These are phyloP conservation scores for Cinara cedri DNA, from an alignment of 2,888 invertebrate genomes.

Conservation along the genomic window DNA sequence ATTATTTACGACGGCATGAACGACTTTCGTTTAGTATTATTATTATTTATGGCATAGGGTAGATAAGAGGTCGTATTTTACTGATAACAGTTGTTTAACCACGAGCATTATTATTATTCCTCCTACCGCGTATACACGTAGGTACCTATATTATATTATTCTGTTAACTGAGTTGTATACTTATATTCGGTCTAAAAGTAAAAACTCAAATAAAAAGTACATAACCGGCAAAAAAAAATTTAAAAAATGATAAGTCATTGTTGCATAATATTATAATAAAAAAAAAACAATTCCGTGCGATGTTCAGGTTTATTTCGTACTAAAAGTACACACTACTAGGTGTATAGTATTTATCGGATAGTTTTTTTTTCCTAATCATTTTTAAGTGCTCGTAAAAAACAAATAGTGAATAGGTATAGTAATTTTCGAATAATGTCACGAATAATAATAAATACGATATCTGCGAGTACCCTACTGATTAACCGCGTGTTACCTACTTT, in stretches of 20 bases:
- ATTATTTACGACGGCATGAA: constrained; percentile 23
- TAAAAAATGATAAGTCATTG: not conserved
- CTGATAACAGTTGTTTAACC: constrained; percentile 51
- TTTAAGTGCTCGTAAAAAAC: too few species aligned
- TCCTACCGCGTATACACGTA: not conserved
- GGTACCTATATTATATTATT: too few species aligned
- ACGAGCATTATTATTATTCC: constrained; percentile 6
- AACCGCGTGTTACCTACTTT: too few species aligned
- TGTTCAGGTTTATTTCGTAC: too few species aligned
- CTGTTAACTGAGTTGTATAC: too few species aligned
- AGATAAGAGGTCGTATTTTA: constrained; percentile 51
- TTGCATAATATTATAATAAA: not conserved
- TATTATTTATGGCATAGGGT: constrained; percentile 26
- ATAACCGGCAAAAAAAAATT: not conserved
- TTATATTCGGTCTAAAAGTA: not conserved
- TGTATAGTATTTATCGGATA: too few species aligned
- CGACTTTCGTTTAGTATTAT: not conserved
- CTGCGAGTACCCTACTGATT: too few species aligned
- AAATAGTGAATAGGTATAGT: too few species aligned
- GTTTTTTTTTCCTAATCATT: too few species aligned
- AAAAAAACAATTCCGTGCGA: not conserved
- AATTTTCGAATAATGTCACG: too few species aligned
- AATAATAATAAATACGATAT: too few species aligned
- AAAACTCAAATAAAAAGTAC: not conserved
- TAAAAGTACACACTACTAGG: too few species aligned